These are phyloP conservation scores for Musca domestica DNA, from an alignment of 1,140 invertebrate species.

Conservation along the genomic window DNA sequence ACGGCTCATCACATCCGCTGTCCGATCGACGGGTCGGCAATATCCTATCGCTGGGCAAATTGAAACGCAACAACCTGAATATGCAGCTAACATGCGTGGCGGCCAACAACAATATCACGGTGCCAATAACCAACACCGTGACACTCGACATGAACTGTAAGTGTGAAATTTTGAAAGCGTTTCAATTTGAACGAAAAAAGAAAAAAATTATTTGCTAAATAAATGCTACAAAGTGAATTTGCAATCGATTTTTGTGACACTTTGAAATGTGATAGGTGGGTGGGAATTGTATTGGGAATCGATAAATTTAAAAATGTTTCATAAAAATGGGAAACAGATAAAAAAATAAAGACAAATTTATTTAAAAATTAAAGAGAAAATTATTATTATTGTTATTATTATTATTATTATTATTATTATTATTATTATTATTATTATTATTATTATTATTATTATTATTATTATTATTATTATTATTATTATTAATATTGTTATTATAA, in stretches of 20 bases:
- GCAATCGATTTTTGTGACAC: neutral
- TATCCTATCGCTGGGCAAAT: constrained; percentile 63
- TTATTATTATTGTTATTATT: no score
- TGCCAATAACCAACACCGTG: constrained; percentile 71
- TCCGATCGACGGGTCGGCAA: constrained; percentile 66
- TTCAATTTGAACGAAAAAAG: neutral
- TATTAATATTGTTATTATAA: no score
- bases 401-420: no score
- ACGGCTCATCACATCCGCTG: constrained; percentile 65
- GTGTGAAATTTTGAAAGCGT: constrained; percentile 47
- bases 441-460: no score
- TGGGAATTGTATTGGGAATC: neutral
- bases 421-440: no score
- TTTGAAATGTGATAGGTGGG: neutral
- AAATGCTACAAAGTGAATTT: neutral
- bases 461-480: no score
- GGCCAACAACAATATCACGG: constrained; percentile 72
- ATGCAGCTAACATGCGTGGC: constrained; percentile 72
- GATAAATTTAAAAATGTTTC: no score
- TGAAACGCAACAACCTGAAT: constrained; percentile 67
- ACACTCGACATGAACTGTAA: constrained; percentile 77
- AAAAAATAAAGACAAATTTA: no score
- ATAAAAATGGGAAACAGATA: no score
- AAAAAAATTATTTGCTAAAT: neutral
- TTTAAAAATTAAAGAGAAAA: no score